Percentiles rank a stretch among this genome's conserved stretches.
phyloP scores from a whole-genome alignment of 1,140 invertebrate genomes.

The Hylaeus anthracinus region DNA sequence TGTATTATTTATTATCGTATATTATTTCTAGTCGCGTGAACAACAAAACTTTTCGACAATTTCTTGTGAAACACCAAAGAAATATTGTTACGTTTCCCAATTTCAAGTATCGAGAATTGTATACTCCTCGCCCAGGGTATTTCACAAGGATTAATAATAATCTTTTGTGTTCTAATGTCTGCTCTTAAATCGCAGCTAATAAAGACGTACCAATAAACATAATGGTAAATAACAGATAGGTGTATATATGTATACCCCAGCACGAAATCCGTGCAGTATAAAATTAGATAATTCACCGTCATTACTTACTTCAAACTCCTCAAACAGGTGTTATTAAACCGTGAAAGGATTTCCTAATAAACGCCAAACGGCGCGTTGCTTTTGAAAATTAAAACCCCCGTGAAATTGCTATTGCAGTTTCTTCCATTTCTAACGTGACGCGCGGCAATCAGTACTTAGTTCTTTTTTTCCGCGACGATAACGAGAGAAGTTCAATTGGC shows the following conservation, averaged over 20 bases:
- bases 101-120: too few species aligned
- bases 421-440: neutral
- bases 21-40: too few species aligned
- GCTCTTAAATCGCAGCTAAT: neutral
- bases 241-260: neutral
- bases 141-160: neutral
- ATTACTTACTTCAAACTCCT: neutral
- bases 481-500: neutral
- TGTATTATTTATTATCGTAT: too few species aligned
- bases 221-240: neutral
- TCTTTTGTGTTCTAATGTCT: neutral
- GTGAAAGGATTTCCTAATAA: neutral
- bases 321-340: neutral
- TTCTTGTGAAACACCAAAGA: too few species aligned
- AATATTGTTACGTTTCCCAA: too few species aligned
- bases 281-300: constrained; percentile 2
- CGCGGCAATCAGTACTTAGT: neutral
- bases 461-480: neutral
- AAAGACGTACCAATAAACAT: neutral
- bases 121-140: too few species aligned
- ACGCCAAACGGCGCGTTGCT: too few species aligned
- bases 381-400: neutral
- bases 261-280: neutral
- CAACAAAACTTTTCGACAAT: too few species aligned
- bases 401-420: too few species aligned